A percentile compares a stretch with the other conserved stretches of the same genome.
These are phyloP conservation scores for Capitella teleta DNA, from an alignment of 1,140 invertebrate genomes.

Conservation along the genomic window DNA sequence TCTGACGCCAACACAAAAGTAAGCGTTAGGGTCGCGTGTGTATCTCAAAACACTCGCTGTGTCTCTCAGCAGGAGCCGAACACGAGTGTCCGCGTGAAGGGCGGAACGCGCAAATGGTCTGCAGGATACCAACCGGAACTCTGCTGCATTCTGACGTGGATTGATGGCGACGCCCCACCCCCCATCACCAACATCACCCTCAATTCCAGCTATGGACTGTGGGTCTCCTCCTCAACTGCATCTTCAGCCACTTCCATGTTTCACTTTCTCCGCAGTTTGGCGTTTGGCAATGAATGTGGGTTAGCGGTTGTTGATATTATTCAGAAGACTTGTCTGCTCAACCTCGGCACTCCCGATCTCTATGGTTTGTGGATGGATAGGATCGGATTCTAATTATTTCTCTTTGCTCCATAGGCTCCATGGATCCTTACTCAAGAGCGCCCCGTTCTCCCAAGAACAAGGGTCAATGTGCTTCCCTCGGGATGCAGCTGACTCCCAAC, in stretches of 20 bases:
- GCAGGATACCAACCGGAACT: constrained; percentile 79
- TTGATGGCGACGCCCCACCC: constrained; percentile 64
- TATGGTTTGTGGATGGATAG: constrained; percentile 51
- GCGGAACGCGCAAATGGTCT: constrained; percentile 46
- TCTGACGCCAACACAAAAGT: constrained; percentile 10
- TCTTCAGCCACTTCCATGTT: neutral
- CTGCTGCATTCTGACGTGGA: constrained; percentile 77
- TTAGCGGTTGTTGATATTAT: constrained; percentile 87
- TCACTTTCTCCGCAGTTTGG: constrained; percentile 58
- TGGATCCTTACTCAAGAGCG: constrained; percentile 76
- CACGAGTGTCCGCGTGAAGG: constrained; percentile 53
- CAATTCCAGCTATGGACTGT: constrained; percentile 94
- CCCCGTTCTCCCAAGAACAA: constrained; percentile 66
- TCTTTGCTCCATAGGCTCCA: constrained; percentile 39
- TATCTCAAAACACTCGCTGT: too few species aligned
- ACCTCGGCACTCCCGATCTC: constrained; percentile 58
- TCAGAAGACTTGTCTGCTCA: constrained; percentile 78
- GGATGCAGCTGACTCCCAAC: constrained; percentile 24
- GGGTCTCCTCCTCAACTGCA: too few species aligned
- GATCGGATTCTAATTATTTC: too few species aligned
- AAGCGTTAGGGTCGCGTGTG: neutral
- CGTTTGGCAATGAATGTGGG: constrained; percentile 90
- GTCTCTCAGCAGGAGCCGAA: constrained; percentile 19
- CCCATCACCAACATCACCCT: constrained; percentile 78
- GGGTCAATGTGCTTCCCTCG: constrained; percentile 4